Conservation (phyloP, 2,113 vertebrate genomes). For the Tachysurus fulvidraco region DNA sequence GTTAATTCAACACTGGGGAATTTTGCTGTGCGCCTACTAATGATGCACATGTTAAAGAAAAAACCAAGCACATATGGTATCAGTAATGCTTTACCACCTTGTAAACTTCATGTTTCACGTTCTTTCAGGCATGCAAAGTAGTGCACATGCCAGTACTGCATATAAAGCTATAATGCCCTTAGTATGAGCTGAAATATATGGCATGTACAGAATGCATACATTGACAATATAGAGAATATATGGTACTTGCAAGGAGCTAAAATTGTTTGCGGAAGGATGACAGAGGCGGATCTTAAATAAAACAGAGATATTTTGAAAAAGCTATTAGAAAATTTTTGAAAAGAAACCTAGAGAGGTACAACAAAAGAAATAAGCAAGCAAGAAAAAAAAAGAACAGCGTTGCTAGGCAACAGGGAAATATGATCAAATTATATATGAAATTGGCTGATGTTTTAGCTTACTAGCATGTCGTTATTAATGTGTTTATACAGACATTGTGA, state of each 20-base stretch:
- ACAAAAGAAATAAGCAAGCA: not conserved
- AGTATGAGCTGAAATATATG: not conserved
- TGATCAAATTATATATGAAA: not conserved
- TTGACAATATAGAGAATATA: not conserved
- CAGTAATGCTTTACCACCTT: conserved; percentile 22
- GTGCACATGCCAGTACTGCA: not conserved
- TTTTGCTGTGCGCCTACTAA: conserved; percentile 29
- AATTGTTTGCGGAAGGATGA: not conserved
- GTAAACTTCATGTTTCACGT: not conserved
- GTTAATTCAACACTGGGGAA: conserved; percentile 34
- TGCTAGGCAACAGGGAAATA: conserved; percentile 1
- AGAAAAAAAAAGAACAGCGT: not conserved
- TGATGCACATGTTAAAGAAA: conserved; percentile 34
- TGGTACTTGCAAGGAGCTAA: not conserved
- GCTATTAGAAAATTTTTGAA: not conserved
- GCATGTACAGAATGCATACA: not conserved
- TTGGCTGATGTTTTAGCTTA: not conserved
- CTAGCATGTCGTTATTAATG: not conserved
- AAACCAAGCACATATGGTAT: conserved; percentile 22
- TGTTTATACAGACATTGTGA: not conserved
- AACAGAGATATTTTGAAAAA: not conserved
- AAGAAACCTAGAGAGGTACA: not conserved
- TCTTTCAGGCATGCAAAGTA: not conserved
- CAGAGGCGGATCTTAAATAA: too few species aligned
- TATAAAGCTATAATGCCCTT: not conserved